Evolutionary conservation across 1,140 invertebrate genomes (phyloP).

Genomic region (Holcopasites calliopsidis): DNA sequence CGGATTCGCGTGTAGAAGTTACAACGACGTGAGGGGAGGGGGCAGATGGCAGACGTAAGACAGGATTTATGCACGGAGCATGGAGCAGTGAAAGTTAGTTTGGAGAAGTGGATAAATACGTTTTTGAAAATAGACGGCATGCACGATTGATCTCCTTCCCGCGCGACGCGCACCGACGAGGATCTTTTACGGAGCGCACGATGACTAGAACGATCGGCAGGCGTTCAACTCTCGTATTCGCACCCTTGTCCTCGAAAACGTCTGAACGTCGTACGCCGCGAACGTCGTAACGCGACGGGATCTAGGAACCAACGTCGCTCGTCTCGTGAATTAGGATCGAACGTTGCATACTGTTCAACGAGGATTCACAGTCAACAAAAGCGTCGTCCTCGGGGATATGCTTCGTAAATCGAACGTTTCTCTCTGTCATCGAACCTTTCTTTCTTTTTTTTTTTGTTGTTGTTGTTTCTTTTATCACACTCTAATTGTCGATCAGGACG

Average conservation of each 20-base stretch:
- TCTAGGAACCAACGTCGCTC: too few relatives aligned
- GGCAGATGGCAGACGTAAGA: slow-evolving; percentile 22
- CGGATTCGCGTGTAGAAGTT: slow-evolving; percentile 23
- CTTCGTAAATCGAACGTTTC: too few relatives aligned
- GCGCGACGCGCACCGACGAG: slow-evolving; percentile 17
- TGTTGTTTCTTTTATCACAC: slow-evolving; percentile 7
- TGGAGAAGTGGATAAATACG: slow-evolving; percentile 40
- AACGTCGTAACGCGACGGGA: background rate
- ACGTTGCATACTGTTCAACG: background rate
- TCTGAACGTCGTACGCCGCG: background rate
- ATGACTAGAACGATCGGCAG: slow-evolving; percentile 33
- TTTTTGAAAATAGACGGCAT: slow-evolving; percentile 49
- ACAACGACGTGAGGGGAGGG: slow-evolving; percentile 25
- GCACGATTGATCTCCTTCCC: slow-evolving; percentile 45
- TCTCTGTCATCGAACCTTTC: background rate
- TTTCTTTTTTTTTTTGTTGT: background rate
- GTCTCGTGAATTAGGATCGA: background rate
- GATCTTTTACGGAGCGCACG: background rate
- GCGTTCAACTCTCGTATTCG: background rate
- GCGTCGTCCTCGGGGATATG: too few relatives aligned
- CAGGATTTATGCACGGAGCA: slow-evolving; percentile 8
- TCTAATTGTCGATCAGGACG: slow-evolving; percentile 5
- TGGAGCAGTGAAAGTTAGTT: slow-evolving; percentile 43
- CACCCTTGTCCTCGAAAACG: background rate
- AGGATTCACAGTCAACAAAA: too few relatives aligned